Evolutionary conservation across 2,797 vertebrate genomes (phyloP).

Genomic region (Alectoris magna): DNA sequence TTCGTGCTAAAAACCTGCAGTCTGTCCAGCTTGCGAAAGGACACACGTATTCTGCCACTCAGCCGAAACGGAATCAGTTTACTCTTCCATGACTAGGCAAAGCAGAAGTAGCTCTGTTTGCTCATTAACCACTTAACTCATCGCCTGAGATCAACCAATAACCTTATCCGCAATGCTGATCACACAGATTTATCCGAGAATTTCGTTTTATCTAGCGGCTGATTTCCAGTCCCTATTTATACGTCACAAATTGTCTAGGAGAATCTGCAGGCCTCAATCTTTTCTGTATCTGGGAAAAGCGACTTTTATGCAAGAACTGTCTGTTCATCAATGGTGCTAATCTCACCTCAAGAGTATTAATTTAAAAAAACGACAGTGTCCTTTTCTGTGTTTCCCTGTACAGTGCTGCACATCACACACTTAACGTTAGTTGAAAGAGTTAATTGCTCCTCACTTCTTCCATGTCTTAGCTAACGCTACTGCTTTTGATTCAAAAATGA

Average conservation of each 20-base stretch:
- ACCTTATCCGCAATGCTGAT: background rate
- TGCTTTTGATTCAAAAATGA: constrained; percentile 74
- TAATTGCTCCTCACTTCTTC: constrained; percentile 50
- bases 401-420: constrained; percentile 61
- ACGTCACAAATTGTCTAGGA: constrained; percentile 81
- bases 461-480: constrained; percentile 56
- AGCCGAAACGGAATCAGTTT: background rate
- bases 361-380: constrained; percentile 68
- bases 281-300: constrained; percentile 53
- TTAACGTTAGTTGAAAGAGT: constrained; percentile 47
- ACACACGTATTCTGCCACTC: background rate
- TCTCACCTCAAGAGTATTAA: constrained; percentile 65
- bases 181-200: background rate
- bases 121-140: background rate
- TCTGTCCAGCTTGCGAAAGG: background rate
- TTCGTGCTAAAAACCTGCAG: background rate
- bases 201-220: constrained; percentile 44
- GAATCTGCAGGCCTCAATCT: constrained; percentile 70
- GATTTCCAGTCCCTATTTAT: constrained; percentile 81
- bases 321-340: constrained; percentile 83
- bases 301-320: constrained; percentile 64
- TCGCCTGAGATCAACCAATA: background rate
- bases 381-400: constrained; percentile 69
- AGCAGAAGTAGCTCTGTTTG: constrained; percentile 32
- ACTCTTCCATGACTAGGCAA: background rate